Percentiles rank a stretch among this genome's conserved stretches.
phyloP scores from a whole-genome alignment of 2,888 invertebrate species.

The Pycnomerus fuliginosus region DNA sequence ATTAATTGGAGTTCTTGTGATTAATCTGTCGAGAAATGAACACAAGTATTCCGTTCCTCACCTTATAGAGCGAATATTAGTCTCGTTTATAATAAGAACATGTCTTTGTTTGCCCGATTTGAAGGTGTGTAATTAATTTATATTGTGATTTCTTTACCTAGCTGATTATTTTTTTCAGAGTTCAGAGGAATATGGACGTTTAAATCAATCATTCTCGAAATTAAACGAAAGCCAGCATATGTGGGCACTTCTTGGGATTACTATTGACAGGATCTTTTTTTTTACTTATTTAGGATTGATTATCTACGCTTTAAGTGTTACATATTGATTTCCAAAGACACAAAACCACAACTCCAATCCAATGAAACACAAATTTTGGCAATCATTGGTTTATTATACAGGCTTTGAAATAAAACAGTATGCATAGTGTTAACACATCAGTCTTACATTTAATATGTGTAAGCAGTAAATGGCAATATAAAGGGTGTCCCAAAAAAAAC shows the following conservation, averaged over 20 bases:
- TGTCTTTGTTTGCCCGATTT: slow-evolving; percentile 41
- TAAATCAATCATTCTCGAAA: slow-evolving; percentile 29
- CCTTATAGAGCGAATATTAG: slow-evolving; percentile 37
- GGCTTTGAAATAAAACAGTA: slow-evolving; percentile 47
- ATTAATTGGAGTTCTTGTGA: slow-evolving; percentile 41
- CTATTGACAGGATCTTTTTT: slow-evolving; percentile 46
- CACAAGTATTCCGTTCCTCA: slow-evolving; percentile 38
- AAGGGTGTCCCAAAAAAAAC: no score
- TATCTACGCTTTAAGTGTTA: slow-evolving; percentile 26
- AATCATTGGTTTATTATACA: slow-evolving; percentile 52
- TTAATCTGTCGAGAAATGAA: slow-evolving; percentile 43
- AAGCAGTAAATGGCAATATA: slow-evolving; percentile 40
- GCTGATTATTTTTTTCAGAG: slow-evolving; percentile 32
- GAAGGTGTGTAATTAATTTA: slow-evolving; percentile 33
- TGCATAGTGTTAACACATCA: slow-evolving; percentile 51
- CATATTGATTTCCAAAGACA: no score
- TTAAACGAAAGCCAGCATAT: slow-evolving; percentile 35
- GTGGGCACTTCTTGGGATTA: slow-evolving; percentile 43
- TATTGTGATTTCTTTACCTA: neutral
- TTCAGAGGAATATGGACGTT: slow-evolving; percentile 40
- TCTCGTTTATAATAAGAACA: slow-evolving; percentile 34
- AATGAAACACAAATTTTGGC: slow-evolving; percentile 11
- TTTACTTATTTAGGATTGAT: slow-evolving; percentile 35
- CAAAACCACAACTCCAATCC: no score
- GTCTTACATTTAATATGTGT: slow-evolving; percentile 47